A percentile compares a stretch with the other conserved stretches of the same genome.
phyloP scores from a whole-genome alignment of 2,888 invertebrate species.

The Beris chalybata region DNA sequence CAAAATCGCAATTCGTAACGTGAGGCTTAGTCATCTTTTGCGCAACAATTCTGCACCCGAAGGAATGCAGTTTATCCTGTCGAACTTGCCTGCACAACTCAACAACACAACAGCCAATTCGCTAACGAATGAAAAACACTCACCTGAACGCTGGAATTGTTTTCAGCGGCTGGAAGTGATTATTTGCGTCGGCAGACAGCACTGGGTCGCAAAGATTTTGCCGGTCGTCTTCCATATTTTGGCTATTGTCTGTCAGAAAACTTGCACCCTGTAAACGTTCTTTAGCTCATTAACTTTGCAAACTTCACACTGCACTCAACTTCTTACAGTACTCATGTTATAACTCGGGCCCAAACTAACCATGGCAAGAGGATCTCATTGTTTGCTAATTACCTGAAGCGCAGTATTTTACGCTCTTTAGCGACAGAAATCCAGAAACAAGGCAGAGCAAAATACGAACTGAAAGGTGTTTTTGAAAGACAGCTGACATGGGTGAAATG shows the following conservation, averaged over 20 bases:
- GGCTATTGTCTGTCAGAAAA: slow-evolving; percentile 42
- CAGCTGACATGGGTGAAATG: too few relatives aligned
- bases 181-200: slow-evolving; percentile 47
- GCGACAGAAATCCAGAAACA: neutral
- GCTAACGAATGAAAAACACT: neutral
- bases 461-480: too few relatives aligned
- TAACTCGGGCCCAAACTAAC: slow-evolving; percentile 44
- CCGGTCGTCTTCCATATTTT: slow-evolving; percentile 43
- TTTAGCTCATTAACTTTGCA: neutral
- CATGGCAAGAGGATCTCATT: slow-evolving; percentile 39
- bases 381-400: neutral
- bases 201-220: slow-evolving; percentile 51
- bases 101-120: neutral
- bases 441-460: too few relatives aligned
- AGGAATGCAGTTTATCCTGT: neutral
- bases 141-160: slow-evolving; percentile 53
- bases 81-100: neutral
- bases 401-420: neutral
- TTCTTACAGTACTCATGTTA: slow-evolving; percentile 44
- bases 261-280: slow-evolving; percentile 44
- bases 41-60: neutral
- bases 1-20: too few relatives aligned
- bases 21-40: slow-evolving; percentile 15
- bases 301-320: neutral
- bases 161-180: slow-evolving; percentile 48